phyloP scores from a whole-genome alignment of 2,113 vertebrate genomes.

The Larimichthys crocea region DNA sequence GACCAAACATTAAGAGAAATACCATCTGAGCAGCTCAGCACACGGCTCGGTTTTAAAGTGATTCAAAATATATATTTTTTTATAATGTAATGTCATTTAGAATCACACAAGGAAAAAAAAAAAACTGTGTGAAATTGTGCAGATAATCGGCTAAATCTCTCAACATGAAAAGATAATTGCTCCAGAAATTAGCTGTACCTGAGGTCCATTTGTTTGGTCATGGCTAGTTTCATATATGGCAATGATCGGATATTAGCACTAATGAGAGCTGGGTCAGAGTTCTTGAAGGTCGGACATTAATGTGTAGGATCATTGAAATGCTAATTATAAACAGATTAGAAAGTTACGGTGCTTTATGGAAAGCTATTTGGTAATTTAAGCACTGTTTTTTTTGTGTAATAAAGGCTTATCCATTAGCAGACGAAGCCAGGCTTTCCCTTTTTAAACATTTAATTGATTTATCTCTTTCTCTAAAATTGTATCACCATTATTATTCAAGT shows the following conservation, averaged over 20 bases:
- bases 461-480: not conserved
- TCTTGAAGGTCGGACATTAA: slow-evolving; percentile 99
- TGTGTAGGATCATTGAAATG: slow-evolving; percentile 98
- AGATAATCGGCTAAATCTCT: slow-evolving; percentile 99
- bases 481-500: not conserved
- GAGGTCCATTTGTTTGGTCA: slow-evolving; percentile 99
- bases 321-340: slow-evolving; percentile 99
- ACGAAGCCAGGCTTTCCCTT: too few species aligned
- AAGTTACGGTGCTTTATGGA: slow-evolving; percentile 98
- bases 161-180: slow-evolving; percentile 99
- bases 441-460: slow-evolving; percentile 34
- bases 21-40: slow-evolving; percentile 54
- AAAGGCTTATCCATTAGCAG: slow-evolving; percentile 89
- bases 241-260: slow-evolving; percentile 98
- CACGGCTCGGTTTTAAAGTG: slow-evolving; percentile 86
- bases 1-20: slow-evolving; percentile 47
- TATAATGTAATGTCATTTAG: slow-evolving; percentile 84
- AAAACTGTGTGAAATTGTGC: slow-evolving; percentile 98
- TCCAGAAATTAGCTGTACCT: slow-evolving; percentile 99
- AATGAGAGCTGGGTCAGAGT: slow-evolving; percentile 99
- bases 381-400: slow-evolving; percentile 94
- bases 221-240: slow-evolving; percentile 99
- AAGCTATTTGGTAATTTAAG: slow-evolving; percentile 96
- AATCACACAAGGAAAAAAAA: slow-evolving; percentile 91
- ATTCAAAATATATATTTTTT: slow-evolving; percentile 88